These are phyloP conservation scores for Prosapia bicincta DNA, from an alignment of 2,888 invertebrate species.

Conservation along the genomic window DNA sequence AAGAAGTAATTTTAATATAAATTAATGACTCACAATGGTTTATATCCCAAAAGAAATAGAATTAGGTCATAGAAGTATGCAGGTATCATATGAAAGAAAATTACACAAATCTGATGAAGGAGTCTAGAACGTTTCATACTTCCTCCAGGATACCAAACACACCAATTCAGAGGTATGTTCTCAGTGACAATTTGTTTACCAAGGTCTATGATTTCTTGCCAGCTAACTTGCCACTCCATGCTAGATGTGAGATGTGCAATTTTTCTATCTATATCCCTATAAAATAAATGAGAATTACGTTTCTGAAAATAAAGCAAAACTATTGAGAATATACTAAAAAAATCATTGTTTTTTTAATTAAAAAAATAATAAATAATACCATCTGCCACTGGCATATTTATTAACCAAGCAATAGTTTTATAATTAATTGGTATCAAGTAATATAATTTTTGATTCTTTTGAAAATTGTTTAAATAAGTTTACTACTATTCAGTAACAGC, in stretches of 20 bases:
- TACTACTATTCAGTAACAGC: too few relatives aligned
- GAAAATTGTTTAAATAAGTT: too few relatives aligned
- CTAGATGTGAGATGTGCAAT: conserved; percentile 77
- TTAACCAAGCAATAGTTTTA: too few relatives aligned
- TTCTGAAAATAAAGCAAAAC: too few relatives aligned
- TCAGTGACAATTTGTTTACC: conserved; percentile 72
- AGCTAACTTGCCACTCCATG: conserved; percentile 66
- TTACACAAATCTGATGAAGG: conserved; percentile 74
- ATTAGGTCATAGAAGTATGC: conserved; percentile 80
- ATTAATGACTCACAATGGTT: conserved; percentile 81
- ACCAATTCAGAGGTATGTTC: conserved; percentile 80
- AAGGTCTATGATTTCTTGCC: conserved; percentile 83
- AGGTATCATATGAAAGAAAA: conserved; percentile 88
- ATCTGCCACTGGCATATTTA: too few relatives aligned
- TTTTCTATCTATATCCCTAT: conserved; percentile 52
- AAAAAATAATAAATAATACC: too few relatives aligned
- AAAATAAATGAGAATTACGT: conserved; percentile 43
- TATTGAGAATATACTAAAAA: conserved; percentile 24
- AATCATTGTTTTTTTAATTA: neutral
- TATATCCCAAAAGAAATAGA: conserved; percentile 75
- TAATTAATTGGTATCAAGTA: too few relatives aligned
- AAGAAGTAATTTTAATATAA: too few relatives aligned
- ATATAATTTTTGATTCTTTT: too few relatives aligned
- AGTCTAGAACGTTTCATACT: conserved; percentile 78
- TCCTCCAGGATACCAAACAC: conserved; percentile 83